Evolutionary conservation across 1,140 invertebrate species (phyloP).

Genomic region (Leptonema lineaticorne): DNA sequence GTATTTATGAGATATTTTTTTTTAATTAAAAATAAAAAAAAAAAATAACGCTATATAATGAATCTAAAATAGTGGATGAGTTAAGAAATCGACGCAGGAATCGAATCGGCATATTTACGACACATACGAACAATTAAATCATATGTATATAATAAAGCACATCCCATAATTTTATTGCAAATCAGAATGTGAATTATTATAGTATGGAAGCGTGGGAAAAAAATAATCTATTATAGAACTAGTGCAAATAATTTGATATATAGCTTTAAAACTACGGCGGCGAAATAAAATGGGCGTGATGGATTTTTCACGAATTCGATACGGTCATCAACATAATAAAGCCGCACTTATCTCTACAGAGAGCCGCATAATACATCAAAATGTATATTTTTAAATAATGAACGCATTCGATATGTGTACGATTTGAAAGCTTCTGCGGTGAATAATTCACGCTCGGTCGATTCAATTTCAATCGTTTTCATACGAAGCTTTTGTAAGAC

Average conservation of each 20-base stretch:
- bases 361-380: constrained; percentile 16
- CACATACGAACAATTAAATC: too few species aligned
- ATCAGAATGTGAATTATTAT: background rate
- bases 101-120: background rate
- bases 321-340: constrained; percentile 6
- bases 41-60: background rate
- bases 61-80: background rate
- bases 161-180: background rate
- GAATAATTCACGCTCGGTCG: constrained; percentile 12
- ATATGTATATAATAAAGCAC: too few species aligned
- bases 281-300: constrained; percentile 3
- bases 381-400: constrained; percentile 17
- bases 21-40: too few species aligned
- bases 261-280: background rate
- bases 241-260: background rate
- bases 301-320: constrained; percentile 11
- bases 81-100: background rate
- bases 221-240: background rate
- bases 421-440: constrained; percentile 16
- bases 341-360: background rate
- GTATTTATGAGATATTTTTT: too few species aligned
- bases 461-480: background rate
- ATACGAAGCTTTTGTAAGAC: background rate
- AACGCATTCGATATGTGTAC: background rate
- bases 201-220: background rate